These are phyloP conservation scores for Lysandra coridon DNA, from an alignment of 2,888 invertebrate species.

Conservation along the genomic window DNA sequence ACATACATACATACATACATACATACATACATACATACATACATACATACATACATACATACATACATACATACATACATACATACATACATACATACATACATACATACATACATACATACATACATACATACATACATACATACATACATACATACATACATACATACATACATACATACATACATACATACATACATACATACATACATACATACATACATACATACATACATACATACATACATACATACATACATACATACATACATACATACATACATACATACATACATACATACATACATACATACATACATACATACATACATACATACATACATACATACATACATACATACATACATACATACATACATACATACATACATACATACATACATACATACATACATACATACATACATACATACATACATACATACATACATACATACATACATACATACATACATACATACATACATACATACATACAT, in stretches of 20 bases:
- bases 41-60: conserved; percentile 26
- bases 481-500: neutral
- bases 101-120: neutral
- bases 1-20: conserved; percentile 11
- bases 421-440: too few species aligned
- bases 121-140: conserved; percentile 24
- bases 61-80: conserved; percentile 21
- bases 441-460: too few species aligned
- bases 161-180: conserved; percentile 20
- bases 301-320: neutral
- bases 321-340: neutral
- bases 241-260: too few species aligned
- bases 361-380: too few species aligned
- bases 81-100: neutral
- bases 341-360: neutral
- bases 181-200: neutral
- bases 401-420: neutral
- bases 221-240: too few species aligned
- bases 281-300: neutral
- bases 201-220: neutral
- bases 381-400: neutral
- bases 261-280: neutral
- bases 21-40: conserved; percentile 17
- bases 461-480: neutral
- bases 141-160: conserved; percentile 26